These are phyloP conservation scores for Mormyrus hasselquistii DNA, from an alignment of 2,797 vertebrate genomes.

Conservation along the genomic window DNA sequence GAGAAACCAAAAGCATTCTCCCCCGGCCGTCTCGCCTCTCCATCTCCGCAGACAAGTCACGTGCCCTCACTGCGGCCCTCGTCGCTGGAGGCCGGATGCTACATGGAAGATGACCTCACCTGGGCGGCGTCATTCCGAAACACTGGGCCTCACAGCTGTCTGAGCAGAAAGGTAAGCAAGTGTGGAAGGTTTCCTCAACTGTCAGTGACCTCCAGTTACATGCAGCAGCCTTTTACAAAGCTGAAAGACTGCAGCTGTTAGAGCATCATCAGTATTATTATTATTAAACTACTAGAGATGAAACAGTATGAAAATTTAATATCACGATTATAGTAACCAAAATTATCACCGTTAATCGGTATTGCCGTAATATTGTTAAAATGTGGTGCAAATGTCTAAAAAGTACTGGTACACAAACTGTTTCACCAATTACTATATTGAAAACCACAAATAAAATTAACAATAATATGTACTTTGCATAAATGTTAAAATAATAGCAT, in stretches of 20 bases:
- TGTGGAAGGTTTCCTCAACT: not conserved
- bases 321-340: not conserved
- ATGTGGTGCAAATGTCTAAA: no score
- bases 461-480: no score
- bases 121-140: not conserved
- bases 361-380: no score
- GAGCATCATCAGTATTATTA: not conserved
- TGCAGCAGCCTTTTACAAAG: not conserved
- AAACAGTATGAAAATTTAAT: not conserved
- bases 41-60: no score
- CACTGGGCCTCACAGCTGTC: not conserved
- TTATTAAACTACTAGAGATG: not conserved
- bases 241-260: not conserved
- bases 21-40: no score
- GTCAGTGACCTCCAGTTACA: not conserved
- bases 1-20: not conserved
- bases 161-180: not conserved
- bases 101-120: no score
- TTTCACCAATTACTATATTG: no score
- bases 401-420: no score
- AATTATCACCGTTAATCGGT: not conserved
- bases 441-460: no score
- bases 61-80: no score
- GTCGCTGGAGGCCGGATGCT: no score
- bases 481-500: no score